Base-by-base conservation (phyloP, 2,113 vertebrate genomes). In the Crocuta crocuta region DNA sequence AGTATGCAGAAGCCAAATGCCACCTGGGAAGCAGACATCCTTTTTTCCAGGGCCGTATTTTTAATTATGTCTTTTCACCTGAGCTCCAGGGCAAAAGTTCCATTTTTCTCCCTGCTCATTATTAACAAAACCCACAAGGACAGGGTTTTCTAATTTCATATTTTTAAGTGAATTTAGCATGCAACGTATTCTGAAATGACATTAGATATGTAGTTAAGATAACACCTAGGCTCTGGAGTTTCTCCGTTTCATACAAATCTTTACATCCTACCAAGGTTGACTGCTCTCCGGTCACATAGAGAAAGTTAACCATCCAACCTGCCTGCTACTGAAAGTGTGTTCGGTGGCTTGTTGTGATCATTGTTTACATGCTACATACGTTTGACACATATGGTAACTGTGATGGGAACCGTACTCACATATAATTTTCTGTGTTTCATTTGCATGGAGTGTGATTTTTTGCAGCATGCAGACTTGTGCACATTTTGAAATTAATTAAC, bases 51-150 rank as follows among this genome's bases (percentile, higher is more conserved):
- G 65, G 68, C 78, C 83, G 87, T 97, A 83, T 97, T 98, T 97
- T 98, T 98, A 98, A 98, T 98, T 98, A 97, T 83, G 73, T 95
- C 76, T 97, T 98, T 96, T 97, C 95, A 98, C 97, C 88, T 89
- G 88, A 97, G 97, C 98, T 98, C 89, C 73, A 97, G 97, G 98
- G 97, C 96, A 97, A 92, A 94, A 91, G 71, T 96, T 98, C 78
- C 97, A 97, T 95, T 98, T 97, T 91, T 86, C 93, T 86, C 73
- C n/a, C 88, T 95, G 81, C 88, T 97, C 96, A 97, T 98, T 97
- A 97, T 95, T 97, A 98, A 94, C 92, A 97, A 97, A 95, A 50
- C 48, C 96, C 85, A 89, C 88, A 98, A 97, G 96, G 84, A 92
- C 81, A 80, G 61, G 68, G 15, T 90, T 98, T 98, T 96, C 65